Evolutionary conservation across 2,113 vertebrate genomes (phyloP), one percentile per base, ranked within the genome.

Genomic region (Taurulus bubalis): DNA sequence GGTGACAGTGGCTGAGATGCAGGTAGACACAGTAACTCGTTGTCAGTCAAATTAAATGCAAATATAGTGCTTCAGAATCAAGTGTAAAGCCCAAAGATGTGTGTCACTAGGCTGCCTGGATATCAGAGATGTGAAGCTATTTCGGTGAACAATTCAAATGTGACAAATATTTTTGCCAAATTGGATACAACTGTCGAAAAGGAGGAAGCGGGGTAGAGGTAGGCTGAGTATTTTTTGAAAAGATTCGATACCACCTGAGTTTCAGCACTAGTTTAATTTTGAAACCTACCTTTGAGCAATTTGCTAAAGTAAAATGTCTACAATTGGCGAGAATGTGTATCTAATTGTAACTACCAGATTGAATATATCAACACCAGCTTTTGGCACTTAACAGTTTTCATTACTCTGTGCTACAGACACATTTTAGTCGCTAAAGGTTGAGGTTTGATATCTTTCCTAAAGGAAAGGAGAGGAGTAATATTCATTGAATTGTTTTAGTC

Each of bases 41-140:
- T 63, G 47, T 67, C 51, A 30, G 20, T 80, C 49, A 85, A 85
- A 75, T 82, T 78, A 74, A 89, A 89, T 83, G 58, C 81, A 82
- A 80, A 70, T 20, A 64, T 18, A 22, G n/a, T 74, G 65, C 80
- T 49, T 73, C 28, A 34, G 55, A 30, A 32, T 26, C 34, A 68
- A 64, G 55, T 64, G 60, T 28, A n/a, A 75, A 28, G 69, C 36
- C 22, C 70, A 64, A 80, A 30, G 32, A 63, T 14, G 4, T 28
- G 11, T 24, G 8, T 67, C 32, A 45, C 1, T 15, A n/a, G 14
- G 28, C 26, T 74, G 22, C 7, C 28, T 36, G 26, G 20, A 67
- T 47, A 34, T 77, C 1, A 34, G 10, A 36, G 12, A 22, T 38
- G 26, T 38, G 32, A 30, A 28, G 45, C 6, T 55, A 28, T 55